Percentiles rank a stretch among this genome's conserved stretches.
phyloP scores from a whole-genome alignment of 2,113 vertebrate genomes.

The Ophiodon elongatus region DNA sequence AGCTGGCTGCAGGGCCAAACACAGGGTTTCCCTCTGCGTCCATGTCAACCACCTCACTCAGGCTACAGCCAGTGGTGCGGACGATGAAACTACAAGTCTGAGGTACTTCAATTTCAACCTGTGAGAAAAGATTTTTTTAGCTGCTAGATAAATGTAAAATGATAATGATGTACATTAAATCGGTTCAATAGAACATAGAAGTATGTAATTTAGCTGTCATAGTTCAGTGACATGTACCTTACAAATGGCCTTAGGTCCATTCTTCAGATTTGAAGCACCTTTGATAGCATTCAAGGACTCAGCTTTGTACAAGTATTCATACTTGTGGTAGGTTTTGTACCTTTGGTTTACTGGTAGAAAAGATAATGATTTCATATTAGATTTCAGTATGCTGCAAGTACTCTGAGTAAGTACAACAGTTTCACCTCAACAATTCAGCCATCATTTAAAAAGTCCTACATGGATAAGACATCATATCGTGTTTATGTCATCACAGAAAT shows the following conservation, averaged over 20 bases:
- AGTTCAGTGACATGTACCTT: neutral
- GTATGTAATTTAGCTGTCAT: neutral
- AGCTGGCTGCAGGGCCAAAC: constrained; percentile 85
- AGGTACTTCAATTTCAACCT: constrained; percentile 95
- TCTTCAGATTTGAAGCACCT: constrained; percentile 8
- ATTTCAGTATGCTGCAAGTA: neutral
- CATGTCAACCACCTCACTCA: constrained; percentile 86
- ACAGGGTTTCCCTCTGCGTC: constrained; percentile 82
- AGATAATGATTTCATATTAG: neutral
- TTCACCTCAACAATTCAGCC: neutral
- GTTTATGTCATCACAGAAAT: neutral
- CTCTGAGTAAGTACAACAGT: neutral
- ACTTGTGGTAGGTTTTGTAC: constrained; percentile 10
- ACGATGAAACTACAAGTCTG: constrained; percentile 89
- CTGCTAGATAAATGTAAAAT: neutral
- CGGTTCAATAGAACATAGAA: neutral
- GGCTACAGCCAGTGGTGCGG: constrained; percentile 87
- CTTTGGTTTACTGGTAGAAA: constrained; percentile 18
- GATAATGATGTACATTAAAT: neutral
- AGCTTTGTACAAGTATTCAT: constrained; percentile 10
- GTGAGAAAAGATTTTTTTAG: constrained; percentile 11
- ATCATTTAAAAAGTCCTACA: neutral
- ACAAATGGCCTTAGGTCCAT: constrained; percentile 6
- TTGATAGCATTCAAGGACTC: constrained; percentile 11
- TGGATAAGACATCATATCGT: neutral